Conservation (phyloP, 2,797 vertebrate species). For the Clarias platycephalus region DNA sequence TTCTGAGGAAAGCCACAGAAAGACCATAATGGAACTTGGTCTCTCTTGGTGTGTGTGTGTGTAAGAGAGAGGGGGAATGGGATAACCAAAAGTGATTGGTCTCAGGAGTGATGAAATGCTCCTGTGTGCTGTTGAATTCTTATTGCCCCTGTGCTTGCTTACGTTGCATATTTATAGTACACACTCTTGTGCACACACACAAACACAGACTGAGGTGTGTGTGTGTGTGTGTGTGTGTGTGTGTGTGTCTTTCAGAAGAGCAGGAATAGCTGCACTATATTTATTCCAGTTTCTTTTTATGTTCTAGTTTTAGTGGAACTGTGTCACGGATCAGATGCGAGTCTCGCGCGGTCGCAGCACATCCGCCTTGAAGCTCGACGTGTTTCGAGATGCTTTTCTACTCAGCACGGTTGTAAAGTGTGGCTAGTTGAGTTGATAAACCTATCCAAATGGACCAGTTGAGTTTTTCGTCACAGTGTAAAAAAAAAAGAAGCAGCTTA, state of each 20-base stretch:
- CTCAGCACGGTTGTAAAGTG: neutral
- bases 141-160: slow-evolving; percentile 27
- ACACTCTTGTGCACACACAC: neutral
- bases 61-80: neutral
- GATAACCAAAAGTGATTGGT: slow-evolving; percentile 35
- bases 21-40: neutral
- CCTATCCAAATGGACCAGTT: no score
- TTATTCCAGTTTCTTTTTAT: neutral
- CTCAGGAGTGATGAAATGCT: slow-evolving; percentile 20
- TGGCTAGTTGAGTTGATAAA: neutral
- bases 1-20: neutral
- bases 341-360: neutral
- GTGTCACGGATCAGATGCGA: no score
- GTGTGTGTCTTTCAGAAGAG: neutral
- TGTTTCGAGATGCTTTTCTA: neutral
- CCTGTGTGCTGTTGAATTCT: slow-evolving; percentile 9
- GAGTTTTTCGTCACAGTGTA: no score
- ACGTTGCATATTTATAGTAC: slow-evolving; percentile 15
- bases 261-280: neutral
- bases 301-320: no score
- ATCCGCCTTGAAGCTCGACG: neutral
- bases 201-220: neutral
- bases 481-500: no score
- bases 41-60: neutral
- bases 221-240: slow-evolving; percentile 1